Evolutionary conservation across 1,140 invertebrate genomes (phyloP), one percentile per base, ranked within the genome.

Genomic region (Uloborus diversus): DNA sequence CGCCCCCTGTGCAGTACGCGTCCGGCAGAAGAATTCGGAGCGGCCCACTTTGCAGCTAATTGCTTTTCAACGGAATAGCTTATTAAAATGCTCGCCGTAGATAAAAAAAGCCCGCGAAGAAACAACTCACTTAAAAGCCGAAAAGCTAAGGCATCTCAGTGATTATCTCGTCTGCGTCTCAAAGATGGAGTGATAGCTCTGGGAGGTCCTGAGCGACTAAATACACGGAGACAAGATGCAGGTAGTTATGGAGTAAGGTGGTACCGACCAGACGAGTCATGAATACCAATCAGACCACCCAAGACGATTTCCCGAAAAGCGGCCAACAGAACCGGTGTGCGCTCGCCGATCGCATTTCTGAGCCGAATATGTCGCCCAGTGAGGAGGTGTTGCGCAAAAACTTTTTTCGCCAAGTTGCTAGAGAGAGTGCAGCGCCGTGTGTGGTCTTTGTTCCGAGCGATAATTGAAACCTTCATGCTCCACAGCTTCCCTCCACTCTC

Each of bases 251-350:
- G 59, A 25, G 70, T n/a, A 64, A 75, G 70, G 70, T 75, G 70
- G 70, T 75, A 75, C 70, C 70, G 70, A 68, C 57, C 37, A 37
- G 57, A 61, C 59, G 57, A 25, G 37, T 20, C 59, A 51, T 75
- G 73, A 51, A 76, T 76, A 76, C 73, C 73, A 76, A 76, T 65
- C 61, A 65, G 73, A 76, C 73, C 73, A 76, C 73, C 73, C 73
- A 76, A 76, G 73, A 14, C 49, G 61, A 49, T 66, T 30, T n/a
- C 30, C n/a, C n/a, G n/a, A n/a, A n/a, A 11, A 59, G 23, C 56
- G 56, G 25, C 9, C 4, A 9, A n/a, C 25, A 5, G 42, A 17
- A 13, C 17, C 30, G 33, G 17, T 49, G n/a, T n/a, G n/a, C n/a
- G 37, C n/a, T 28, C 11, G 7, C 53, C 51, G 23, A 30, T 42